Evolutionary conservation across 2,113 vertebrate species (phyloP).

Genomic region (Pachyramphus minor): DNA sequence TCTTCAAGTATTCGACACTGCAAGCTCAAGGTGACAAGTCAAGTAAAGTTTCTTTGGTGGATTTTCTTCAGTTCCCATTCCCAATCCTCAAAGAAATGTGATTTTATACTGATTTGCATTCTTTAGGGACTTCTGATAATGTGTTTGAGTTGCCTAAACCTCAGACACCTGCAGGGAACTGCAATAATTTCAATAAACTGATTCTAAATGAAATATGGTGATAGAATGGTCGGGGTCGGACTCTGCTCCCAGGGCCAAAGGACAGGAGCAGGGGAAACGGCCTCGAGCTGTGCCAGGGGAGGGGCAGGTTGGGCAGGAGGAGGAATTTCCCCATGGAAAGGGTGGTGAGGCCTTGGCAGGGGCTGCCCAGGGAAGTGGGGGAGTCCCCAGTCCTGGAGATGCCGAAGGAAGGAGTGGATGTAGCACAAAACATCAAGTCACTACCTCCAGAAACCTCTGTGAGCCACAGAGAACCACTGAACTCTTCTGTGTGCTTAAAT

Average conservation of each 20-base stretch:
- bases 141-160: neutral
- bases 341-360: neutral
- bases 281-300: neutral
- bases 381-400: neutral
- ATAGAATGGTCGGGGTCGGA: neutral
- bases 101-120: rapidly evolving
- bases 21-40: neutral
- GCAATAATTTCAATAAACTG: rapidly evolving
- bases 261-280: too few relatives aligned
- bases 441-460: neutral
- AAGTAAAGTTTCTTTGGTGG: neutral
- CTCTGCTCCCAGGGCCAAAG: too few relatives aligned
- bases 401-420: too few relatives aligned
- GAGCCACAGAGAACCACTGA: neutral
- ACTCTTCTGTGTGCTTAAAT: rapidly evolving
- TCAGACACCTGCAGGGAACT: neutral
- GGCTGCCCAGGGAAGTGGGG: neutral
- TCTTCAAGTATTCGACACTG: neutral
- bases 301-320: neutral
- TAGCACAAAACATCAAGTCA: neutral
- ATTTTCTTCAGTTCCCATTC: neutral
- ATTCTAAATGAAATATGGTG: neutral
- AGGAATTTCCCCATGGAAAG: neutral
- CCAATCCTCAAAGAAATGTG: rapidly evolving
- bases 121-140: rapidly evolving